Conservation (phyloP, 2,888 invertebrate genomes). For the Brenthis daphne region DNA sequence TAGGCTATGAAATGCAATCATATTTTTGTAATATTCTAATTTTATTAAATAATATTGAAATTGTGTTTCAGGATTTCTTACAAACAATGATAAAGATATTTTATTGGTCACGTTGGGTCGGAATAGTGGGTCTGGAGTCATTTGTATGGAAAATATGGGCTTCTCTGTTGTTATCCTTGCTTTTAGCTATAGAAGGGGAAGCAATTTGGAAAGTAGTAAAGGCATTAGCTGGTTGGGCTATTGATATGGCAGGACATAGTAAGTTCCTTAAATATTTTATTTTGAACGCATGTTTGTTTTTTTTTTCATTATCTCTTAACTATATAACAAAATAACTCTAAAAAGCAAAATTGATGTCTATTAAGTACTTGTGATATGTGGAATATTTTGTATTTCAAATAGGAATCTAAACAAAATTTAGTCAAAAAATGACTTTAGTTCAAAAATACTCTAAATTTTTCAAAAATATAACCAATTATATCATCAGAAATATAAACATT, state of each 20-base stretch:
- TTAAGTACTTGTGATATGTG: no score
- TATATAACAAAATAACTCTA: no score
- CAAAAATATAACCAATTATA: no score
- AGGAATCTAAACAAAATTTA: no score
- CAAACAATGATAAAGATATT: slow-evolving; percentile 52
- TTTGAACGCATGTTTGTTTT: background rate
- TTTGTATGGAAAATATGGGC: slow-evolving; percentile 53
- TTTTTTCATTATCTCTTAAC: no score
- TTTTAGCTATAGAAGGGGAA: slow-evolving; percentile 48
- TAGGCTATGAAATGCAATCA: no score
- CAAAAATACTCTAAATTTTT: no score
- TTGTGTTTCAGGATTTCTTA: slow-evolving; percentile 52
- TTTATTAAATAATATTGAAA: background rate
- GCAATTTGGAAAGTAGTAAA: slow-evolving; percentile 62
- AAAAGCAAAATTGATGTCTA: no score
- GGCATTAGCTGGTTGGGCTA: slow-evolving; percentile 58
- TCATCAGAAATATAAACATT: no score
- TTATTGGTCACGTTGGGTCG: slow-evolving; percentile 52
- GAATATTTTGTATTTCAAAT: no score
- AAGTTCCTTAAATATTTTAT: slow-evolving; percentile 40
- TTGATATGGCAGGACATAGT: slow-evolving; percentile 55
- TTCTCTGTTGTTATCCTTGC: slow-evolving; percentile 42
- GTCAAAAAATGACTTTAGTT: no score
- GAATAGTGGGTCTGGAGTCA: slow-evolving; percentile 50
- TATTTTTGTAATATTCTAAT: background rate